Conservation (phyloP, 2,888 invertebrate genomes). For the Nomada fucata region DNA sequence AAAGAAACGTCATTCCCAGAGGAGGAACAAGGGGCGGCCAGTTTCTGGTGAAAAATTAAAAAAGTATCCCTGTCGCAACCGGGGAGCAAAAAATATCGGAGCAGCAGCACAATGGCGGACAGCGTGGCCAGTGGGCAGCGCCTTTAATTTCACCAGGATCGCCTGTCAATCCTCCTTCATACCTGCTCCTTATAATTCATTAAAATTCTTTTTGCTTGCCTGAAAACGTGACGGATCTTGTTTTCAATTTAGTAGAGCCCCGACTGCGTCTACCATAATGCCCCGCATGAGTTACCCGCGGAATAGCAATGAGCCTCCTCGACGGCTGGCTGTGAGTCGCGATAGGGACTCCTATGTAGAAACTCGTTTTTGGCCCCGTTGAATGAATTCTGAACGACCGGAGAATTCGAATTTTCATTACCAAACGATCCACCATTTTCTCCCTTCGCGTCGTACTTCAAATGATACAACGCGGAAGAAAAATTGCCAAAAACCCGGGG, state of each 20-base stretch:
- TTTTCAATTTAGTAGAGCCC: constrained; percentile 84
- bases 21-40: neutral
- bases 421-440: neutral
- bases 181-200: constrained; percentile 82
- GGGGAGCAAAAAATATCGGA: constrained; percentile 22
- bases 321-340: constrained; percentile 40
- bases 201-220: constrained; percentile 82
- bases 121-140: constrained; percentile 52
- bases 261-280: constrained; percentile 79
- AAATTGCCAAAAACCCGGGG: neutral
- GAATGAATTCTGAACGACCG: constrained; percentile 22
- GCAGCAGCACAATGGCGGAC: constrained; percentile 49
- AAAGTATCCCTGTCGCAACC: constrained; percentile 14
- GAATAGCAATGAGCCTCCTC: constrained; percentile 81
- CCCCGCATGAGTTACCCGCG: constrained; percentile 75
- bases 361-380: constrained; percentile 36
- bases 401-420: constrained; percentile 11
- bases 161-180: constrained; percentile 62
- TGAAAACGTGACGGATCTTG: constrained; percentile 84
- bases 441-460: neutral
- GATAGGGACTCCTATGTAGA: constrained; percentile 44
- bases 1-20: neutral
- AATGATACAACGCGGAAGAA: too few relatives aligned
- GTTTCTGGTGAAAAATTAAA: constrained; percentile 34
- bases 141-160: constrained; percentile 63